Conservation (phyloP, 1,140 invertebrate genomes). For the Drosophila asahinai region DNA sequence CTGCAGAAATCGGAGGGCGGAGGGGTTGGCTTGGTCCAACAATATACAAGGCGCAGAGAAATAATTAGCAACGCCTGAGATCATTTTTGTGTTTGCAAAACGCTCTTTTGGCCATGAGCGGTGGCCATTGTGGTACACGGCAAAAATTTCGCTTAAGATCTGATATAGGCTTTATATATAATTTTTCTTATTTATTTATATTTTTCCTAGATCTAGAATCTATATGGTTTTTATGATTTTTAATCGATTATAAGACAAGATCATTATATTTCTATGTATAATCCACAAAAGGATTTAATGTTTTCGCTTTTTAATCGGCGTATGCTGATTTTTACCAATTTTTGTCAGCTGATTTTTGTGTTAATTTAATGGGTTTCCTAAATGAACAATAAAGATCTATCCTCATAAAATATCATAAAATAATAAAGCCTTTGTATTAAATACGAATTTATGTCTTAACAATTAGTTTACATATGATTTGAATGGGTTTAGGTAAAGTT, state of each 20-base stretch:
- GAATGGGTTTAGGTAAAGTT: not conserved
- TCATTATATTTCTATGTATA: no score
- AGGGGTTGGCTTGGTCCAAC: constrained; percentile 18
- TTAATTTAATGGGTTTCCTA: constrained; percentile 25
- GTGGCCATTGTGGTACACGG: constrained; percentile 1
- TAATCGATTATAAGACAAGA: not conserved
- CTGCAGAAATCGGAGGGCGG: constrained; percentile 23
- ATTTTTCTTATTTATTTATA: not conserved
- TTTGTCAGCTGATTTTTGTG: constrained; percentile 14
- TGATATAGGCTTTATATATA: not conserved
- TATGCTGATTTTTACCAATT: constrained; percentile 1
- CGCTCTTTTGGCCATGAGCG: constrained; percentile 49
- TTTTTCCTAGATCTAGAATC: not conserved
- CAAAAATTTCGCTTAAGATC: constrained; percentile 1
- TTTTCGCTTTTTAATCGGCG: constrained; percentile 15
- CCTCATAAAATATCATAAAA: constrained; percentile 1
- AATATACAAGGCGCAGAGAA: constrained; percentile 56
- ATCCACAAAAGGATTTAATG: constrained; percentile 5
- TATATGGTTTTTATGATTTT: not conserved
- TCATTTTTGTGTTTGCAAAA: constrained; percentile 67
- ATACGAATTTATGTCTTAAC: not conserved
- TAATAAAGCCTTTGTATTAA: no score
- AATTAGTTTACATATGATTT: not conserved
- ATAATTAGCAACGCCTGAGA: constrained; percentile 82
- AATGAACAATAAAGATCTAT: constrained; percentile 44